A percentile compares a stretch with the other conserved stretches of the same genome.
Conservation (phyloP, 35 echinoderm and acorn worm species). For the Eucidaris tribuloides region DNA sequence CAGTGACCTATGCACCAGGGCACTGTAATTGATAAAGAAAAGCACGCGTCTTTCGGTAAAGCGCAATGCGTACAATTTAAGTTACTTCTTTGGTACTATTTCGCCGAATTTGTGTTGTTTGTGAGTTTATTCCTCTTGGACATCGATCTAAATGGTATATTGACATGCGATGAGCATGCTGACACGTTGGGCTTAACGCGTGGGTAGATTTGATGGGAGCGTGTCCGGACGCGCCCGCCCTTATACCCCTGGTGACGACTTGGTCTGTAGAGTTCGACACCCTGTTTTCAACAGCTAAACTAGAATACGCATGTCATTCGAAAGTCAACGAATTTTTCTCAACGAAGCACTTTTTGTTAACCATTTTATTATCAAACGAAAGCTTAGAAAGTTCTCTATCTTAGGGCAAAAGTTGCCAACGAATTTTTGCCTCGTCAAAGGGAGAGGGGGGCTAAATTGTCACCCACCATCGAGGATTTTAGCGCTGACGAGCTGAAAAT, state of each 20-base stretch:
- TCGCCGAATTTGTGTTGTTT: not conserved
- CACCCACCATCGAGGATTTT: not conserved
- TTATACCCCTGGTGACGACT: conserved; percentile 29
- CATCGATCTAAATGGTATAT: not conserved
- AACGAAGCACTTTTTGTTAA: not conserved
- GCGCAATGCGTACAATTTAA: too few relatives aligned
- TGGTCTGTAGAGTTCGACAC: conserved; percentile 6
- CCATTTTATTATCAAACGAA: not conserved
- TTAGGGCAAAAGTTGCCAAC: not conserved
- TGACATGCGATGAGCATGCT: not conserved
- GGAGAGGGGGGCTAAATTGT: not conserved
- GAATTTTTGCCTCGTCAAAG: not conserved
- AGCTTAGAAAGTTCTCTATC: conserved; percentile 15
- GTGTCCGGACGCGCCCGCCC: conserved; percentile 20
- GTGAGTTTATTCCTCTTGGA: not conserved
- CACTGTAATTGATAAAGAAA: not conserved
- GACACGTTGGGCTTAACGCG: not conserved
- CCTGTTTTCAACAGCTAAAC: not conserved
- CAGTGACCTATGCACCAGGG: not conserved
- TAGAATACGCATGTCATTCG: not conserved
- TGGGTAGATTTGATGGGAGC: not conserved
- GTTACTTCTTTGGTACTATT: not conserved
- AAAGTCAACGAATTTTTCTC: conserved; percentile 25
- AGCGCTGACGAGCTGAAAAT: not conserved
- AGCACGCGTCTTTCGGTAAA: not conserved